Conservation (phyloP, 2,888 invertebrate species). For the Hydrotaea diabolus region DNA sequence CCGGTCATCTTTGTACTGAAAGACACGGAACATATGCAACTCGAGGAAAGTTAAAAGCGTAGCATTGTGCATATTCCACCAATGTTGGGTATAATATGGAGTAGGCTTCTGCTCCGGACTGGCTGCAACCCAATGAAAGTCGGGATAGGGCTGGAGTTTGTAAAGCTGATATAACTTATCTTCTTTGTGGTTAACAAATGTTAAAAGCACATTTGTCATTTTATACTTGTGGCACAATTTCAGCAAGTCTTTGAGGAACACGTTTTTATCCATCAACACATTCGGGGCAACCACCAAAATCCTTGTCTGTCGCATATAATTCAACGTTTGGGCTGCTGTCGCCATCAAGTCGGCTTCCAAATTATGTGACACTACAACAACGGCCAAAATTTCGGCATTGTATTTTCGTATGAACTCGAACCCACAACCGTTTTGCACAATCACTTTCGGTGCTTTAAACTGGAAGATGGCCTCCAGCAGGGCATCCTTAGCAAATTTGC, state of each 20-base stretch:
- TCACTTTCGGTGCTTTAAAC: too few relatives aligned
- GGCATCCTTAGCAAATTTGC: background rate
- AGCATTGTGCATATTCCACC: background rate
- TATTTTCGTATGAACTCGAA: too few relatives aligned
- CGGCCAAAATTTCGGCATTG: too few relatives aligned
- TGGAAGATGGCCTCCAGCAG: too few relatives aligned
- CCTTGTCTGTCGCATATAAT: background rate
- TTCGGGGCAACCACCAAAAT: background rate
- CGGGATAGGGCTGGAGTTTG: background rate
- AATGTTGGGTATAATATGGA: background rate
- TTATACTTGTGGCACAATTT: background rate
- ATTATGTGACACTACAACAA: background rate
- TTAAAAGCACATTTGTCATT: background rate
- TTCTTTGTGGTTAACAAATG: too few relatives aligned
- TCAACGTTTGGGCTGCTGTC: background rate
- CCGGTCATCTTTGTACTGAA: conserved; percentile 58
- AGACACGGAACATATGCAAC: conserved; percentile 69
- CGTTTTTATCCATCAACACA: too few relatives aligned
- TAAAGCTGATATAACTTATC: background rate
- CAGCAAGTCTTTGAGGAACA: background rate
- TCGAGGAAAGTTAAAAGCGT: too few relatives aligned
- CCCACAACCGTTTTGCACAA: too few relatives aligned
- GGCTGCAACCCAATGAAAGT: background rate
- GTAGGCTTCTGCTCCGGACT: background rate
- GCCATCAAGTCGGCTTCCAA: background rate